Evolutionary conservation across 2,113 vertebrate genomes (phyloP).

Genomic region (Campylomormyrus tamandua): DNA sequence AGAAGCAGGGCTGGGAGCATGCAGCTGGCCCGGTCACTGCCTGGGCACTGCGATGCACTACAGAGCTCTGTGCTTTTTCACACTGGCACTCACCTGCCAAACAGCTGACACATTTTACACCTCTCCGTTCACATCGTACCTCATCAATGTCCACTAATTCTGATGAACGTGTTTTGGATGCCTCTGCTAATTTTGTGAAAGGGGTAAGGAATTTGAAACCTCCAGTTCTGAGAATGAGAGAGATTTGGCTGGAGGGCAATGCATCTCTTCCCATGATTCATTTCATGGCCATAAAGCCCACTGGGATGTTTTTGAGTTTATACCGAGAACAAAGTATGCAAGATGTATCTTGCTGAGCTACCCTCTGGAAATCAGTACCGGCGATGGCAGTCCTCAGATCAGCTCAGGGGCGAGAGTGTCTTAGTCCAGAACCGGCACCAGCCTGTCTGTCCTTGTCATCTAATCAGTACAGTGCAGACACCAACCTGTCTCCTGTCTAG

Average conservation of each 20-base stretch:
- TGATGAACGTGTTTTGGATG: background rate
- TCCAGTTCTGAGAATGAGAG: background rate
- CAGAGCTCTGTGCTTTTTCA: background rate
- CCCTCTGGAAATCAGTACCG: conserved; percentile 9
- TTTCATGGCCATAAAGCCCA: background rate
- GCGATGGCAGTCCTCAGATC: background rate
- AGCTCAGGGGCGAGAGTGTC: conserved; percentile 22
- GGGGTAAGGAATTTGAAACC: background rate
- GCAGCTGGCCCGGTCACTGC: background rate
- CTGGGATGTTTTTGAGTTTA: background rate
- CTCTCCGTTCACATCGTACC: background rate
- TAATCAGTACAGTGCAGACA: conserved; percentile 3
- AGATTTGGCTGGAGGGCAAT: background rate
- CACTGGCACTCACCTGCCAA: background rate
- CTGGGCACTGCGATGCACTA: background rate
- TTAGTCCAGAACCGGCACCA: background rate
- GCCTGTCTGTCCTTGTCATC: conserved; percentile 14
- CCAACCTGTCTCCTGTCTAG: conserved; percentile 20
- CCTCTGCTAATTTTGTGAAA: background rate
- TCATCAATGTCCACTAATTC: background rate
- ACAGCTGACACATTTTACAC: background rate
- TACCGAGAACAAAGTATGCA: background rate
- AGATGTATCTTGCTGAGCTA: background rate
- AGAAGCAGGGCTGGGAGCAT: background rate
- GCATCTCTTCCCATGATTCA: background rate